Conservation (phyloP, 2,888 invertebrate species). For the Amphipoea oculea region DNA sequence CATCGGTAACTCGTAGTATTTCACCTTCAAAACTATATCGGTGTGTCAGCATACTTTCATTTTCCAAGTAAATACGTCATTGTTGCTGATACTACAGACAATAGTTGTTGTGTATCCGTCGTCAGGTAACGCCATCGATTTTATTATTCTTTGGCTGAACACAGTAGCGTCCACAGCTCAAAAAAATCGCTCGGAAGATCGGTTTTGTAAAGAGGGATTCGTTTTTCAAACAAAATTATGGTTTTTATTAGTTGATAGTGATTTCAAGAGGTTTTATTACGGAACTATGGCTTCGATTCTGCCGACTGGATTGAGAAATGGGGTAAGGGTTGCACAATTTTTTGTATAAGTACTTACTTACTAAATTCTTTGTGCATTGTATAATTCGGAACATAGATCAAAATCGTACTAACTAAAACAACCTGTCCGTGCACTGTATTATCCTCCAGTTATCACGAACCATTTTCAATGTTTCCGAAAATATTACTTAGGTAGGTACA, state of each 20-base stretch:
- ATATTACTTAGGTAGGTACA: background rate
- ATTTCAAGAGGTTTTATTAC: conserved; percentile 25
- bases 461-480: conserved; percentile 20
- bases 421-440: background rate
- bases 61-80: conserved; percentile 55
- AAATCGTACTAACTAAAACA: too few relatives aligned
- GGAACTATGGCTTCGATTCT: conserved; percentile 83
- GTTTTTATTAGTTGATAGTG: conserved; percentile 43
- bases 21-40: conserved; percentile 44
- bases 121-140: conserved; percentile 88
- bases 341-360: background rate
- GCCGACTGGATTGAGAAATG: conserved; percentile 82
- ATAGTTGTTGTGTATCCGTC: conserved; percentile 78
- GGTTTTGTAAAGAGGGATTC: background rate
- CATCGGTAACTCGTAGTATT: conserved; percentile 45
- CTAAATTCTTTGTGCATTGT: conserved; percentile 1
- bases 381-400: conserved; percentile 1
- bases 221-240: conserved; percentile 38
- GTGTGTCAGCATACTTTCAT: conserved; percentile 51
- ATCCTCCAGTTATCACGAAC: background rate
- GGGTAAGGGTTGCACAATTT: conserved; percentile 73
- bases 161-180: conserved; percentile 46
- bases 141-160: conserved; percentile 64
- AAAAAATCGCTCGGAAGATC: conserved; percentile 1
- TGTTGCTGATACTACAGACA: conserved; percentile 48